These are phyloP conservation scores for Nothocercus nigrocapillus DNA, from an alignment of 2,113 vertebrate species.

Conservation along the genomic window DNA sequence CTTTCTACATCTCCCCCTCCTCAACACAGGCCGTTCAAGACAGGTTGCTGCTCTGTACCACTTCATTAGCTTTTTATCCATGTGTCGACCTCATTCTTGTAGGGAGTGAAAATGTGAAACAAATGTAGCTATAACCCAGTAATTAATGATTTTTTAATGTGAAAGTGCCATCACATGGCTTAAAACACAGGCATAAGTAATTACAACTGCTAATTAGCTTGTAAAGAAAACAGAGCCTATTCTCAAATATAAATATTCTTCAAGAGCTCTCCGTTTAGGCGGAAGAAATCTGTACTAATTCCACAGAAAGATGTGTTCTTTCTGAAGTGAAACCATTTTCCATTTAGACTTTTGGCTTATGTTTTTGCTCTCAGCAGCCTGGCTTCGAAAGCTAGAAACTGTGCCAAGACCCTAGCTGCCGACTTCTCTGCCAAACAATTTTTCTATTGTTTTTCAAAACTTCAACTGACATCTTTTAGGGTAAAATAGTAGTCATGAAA, in stretches of 20 bases:
- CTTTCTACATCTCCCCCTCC: not conserved
- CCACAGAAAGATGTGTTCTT: not conserved
- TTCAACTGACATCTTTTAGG: conserved; percentile 3
- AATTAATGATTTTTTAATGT: not conserved
- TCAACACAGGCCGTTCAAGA: not conserved
- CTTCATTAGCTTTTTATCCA: not conserved
- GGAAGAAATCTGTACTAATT: not conserved
- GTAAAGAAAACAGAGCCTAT: not conserved
- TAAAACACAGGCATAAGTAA: not conserved
- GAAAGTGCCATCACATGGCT: not conserved
- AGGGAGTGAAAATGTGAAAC: not conserved
- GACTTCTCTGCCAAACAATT: conserved; percentile 34
- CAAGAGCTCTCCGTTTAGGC: not conserved
- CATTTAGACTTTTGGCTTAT: not conserved
- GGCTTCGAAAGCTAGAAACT: conserved; percentile 11
- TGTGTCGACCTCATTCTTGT: not conserved
- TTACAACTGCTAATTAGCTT: not conserved
- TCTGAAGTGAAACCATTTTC: not conserved
- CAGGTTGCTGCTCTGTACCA: not conserved
- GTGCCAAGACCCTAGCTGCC: conserved; percentile 17
- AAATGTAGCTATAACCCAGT: not conserved
- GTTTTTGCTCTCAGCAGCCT: conserved; percentile 42
- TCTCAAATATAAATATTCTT: not conserved
- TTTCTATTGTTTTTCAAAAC: conserved; percentile 41
- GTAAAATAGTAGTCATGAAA: not conserved